These are phyloP conservation scores for Silurus glanis DNA, from an alignment of 2,113 vertebrate species.

Conservation along the genomic window DNA sequence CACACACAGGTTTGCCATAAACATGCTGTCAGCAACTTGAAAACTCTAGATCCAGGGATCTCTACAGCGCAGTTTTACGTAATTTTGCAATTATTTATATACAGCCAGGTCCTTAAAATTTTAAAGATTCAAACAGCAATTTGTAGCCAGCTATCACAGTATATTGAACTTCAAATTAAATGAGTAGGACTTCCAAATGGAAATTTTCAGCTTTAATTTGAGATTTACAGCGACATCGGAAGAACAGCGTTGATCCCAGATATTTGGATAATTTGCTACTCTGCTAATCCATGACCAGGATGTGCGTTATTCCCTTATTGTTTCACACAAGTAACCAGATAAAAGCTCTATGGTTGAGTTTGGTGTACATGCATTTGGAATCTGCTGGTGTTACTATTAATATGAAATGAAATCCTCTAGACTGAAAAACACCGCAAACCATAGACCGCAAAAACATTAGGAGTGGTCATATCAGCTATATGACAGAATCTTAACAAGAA, in stretches of 20 bases:
- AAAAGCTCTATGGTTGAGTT: not conserved
- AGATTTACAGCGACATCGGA: not conserved
- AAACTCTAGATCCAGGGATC: not conserved
- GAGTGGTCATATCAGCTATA: not conserved
- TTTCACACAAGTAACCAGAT: not conserved
- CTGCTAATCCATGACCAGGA: not conserved
- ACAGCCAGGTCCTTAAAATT: not conserved
- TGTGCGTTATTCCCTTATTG: not conserved
- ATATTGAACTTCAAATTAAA: not conserved
- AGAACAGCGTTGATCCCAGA: not conserved
- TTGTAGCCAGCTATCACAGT: not conserved
- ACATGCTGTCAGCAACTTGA: not conserved
- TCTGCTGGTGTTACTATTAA: not conserved
- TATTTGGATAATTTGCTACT: not conserved
- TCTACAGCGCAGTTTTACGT: not conserved
- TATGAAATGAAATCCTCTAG: not conserved
- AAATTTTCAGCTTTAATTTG: constrained; percentile 13
- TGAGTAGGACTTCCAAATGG: not conserved
- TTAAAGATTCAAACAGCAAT: not conserved
- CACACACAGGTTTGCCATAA: not conserved
- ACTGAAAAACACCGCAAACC: not conserved
- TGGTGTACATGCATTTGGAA: not conserved
- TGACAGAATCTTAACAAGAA: not conserved
- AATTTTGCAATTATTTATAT: not conserved
- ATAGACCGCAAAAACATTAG: not conserved